Conservation (phyloP, 2,888 invertebrate species). For the Platycnemis pennipes region DNA sequence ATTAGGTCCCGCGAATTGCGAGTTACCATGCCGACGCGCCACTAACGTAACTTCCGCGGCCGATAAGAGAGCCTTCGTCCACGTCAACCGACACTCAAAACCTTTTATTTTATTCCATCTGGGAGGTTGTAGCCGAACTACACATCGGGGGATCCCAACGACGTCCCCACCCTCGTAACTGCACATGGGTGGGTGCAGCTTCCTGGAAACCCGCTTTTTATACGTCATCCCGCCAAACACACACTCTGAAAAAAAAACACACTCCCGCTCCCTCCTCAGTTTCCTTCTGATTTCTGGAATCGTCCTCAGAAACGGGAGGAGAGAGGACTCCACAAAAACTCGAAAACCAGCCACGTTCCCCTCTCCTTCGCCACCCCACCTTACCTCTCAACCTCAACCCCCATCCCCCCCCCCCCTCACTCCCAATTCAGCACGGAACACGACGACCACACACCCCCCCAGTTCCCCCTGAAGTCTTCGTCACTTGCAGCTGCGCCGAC, state of each 20-base stretch:
- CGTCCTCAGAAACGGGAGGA: background rate
- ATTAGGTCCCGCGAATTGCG: no score
- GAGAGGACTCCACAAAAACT: background rate
- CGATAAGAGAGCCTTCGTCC: no score
- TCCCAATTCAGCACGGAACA: background rate
- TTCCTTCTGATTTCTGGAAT: background rate
- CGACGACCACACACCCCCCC: background rate
- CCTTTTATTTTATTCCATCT: no score
- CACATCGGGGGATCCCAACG: no score
- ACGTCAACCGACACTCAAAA: no score
- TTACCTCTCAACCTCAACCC: background rate
- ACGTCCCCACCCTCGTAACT: no score
- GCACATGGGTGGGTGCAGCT: no score
- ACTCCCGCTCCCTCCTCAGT: background rate
- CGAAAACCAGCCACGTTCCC: background rate
- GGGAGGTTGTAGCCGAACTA: no score
- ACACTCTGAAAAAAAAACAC: background rate
- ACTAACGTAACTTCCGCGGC: no score
- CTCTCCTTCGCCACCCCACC: background rate
- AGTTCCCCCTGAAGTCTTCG: background rate
- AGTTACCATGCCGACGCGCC: no score
- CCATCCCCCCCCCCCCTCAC: background rate
- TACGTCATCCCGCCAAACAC: no score
- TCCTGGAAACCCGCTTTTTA: no score
- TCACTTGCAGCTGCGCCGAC: slow-evolving; percentile 18